A percentile compares a stretch with the other conserved stretches of the same genome.
Evolutionary conservation across 1,140 invertebrate species (phyloP).

Genomic region (Probaryconus sp.): DNA sequence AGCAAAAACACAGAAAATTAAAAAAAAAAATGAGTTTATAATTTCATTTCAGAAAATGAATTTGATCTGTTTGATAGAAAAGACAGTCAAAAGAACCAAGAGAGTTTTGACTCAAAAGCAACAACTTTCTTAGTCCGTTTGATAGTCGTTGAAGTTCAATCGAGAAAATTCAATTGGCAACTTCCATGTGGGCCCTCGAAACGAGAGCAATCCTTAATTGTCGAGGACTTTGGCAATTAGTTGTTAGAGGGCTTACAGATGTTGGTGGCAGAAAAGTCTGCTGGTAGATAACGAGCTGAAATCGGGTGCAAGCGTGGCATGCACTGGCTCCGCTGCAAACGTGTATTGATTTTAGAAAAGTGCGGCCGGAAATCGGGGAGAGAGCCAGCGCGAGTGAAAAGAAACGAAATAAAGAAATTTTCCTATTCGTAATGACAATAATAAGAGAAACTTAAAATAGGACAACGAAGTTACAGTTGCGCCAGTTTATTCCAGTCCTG

Average conservation of each 20-base stretch:
- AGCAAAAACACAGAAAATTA: no score
- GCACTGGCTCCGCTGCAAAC: neutral
- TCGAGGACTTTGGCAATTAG: neutral
- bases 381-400: neutral
- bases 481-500: no score
- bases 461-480: no score
- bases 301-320: slow-evolving; percentile 6
- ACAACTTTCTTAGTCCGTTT: no score
- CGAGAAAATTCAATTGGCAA: slow-evolving; percentile 15
- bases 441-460: no score
- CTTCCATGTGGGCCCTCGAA: neutral
- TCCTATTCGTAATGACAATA: no score
- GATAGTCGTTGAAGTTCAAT: neutral
- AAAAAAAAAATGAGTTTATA: no score
- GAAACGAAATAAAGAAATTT: no score
- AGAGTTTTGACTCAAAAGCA: no score
- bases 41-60: no score
- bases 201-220: slow-evolving; percentile 8
- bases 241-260: slow-evolving; percentile 6
- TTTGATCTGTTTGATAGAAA: neutral
- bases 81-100: neutral
- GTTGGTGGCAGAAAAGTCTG: neutral
- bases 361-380: no score
- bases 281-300: slow-evolving; percentile 3
- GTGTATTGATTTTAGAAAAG: no score